These are phyloP conservation scores for Carposina sasakii DNA, from an alignment of 1,140 invertebrate genomes.

Conservation along the genomic window DNA sequence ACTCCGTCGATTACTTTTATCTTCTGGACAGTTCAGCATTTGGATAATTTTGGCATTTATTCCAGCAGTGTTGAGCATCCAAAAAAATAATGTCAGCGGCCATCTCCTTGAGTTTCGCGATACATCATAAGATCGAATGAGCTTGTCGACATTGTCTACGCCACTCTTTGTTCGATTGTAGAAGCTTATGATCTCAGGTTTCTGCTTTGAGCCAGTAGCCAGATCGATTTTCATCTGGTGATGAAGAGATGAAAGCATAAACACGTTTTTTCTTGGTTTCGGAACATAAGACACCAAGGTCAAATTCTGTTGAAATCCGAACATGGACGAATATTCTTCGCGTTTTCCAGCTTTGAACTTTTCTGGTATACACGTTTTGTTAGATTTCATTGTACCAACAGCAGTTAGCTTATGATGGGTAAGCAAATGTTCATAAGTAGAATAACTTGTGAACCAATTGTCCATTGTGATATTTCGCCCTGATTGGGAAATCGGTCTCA, in stretches of 20 bases:
- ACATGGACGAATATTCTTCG: slow-evolving; percentile 14
- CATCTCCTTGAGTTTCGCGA: too few relatives aligned
- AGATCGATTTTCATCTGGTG: slow-evolving; percentile 18
- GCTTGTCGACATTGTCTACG: too few relatives aligned
- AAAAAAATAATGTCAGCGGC: too few relatives aligned
- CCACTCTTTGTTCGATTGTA: too few relatives aligned
- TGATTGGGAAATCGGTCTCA: slow-evolving; percentile 28
- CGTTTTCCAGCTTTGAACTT: slow-evolving; percentile 4
- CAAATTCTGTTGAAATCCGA: slow-evolving; percentile 18
- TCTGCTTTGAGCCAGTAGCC: background rate
- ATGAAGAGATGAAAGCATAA: slow-evolving; percentile 35
- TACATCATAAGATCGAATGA: too few relatives aligned
- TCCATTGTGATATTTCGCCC: slow-evolving; percentile 42
- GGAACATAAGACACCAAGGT: slow-evolving; percentile 29
- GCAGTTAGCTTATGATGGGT: slow-evolving; percentile 28
- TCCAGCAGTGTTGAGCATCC: too few relatives aligned
- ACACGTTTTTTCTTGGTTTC: slow-evolving; percentile 26
- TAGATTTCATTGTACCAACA: slow-evolving; percentile 34
- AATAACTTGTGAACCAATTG: slow-evolving; percentile 41
- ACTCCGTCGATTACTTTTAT: too few relatives aligned
- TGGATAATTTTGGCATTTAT: too few relatives aligned
- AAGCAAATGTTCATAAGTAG: slow-evolving; percentile 20
- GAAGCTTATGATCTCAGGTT: too few relatives aligned
- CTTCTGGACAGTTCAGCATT: too few relatives aligned
- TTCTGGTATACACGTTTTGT: slow-evolving; percentile 23